Conservation (phyloP, 2,113 vertebrate species). For the Circaetus cinerascens region DNA sequence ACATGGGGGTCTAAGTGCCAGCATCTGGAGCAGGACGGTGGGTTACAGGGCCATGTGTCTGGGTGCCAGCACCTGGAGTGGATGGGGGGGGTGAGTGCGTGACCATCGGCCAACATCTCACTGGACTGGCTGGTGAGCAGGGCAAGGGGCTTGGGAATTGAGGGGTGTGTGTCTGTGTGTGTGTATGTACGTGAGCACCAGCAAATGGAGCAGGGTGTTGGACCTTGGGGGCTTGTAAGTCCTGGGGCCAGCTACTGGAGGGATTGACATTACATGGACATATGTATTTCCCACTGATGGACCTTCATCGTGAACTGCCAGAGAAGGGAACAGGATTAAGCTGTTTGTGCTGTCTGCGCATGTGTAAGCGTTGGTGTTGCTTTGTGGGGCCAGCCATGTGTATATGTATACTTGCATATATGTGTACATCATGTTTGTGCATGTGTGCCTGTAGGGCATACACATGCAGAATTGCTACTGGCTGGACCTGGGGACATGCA, state of each 20-base stretch:
- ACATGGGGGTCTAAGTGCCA: neutral
- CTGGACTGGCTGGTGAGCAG: neutral
- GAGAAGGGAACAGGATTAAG: neutral
- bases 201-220: neutral
- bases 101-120: neutral
- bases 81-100: rapidly evolving
- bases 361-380: neutral
- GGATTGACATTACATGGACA: rapidly evolving
- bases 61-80: rapidly evolving
- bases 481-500: too few relatives aligned
- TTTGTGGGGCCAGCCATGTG: neutral
- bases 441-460: rapidly evolving
- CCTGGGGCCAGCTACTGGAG: neutral
- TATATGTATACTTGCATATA: neutral
- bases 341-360: neutral
- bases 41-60: rapidly evolving
- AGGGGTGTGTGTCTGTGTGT: rapidly evolving
- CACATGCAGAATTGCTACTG: neutral
- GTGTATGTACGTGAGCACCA: neutral
- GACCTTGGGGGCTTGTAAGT: rapidly evolving
- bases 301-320: neutral
- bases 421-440: rapidly evolving
- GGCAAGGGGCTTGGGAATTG: neutral
- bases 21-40: neutral
- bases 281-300: neutral